Evolutionary conservation across 2,113 vertebrate species (phyloP).

Genomic region (Mixornis gularis): DNA sequence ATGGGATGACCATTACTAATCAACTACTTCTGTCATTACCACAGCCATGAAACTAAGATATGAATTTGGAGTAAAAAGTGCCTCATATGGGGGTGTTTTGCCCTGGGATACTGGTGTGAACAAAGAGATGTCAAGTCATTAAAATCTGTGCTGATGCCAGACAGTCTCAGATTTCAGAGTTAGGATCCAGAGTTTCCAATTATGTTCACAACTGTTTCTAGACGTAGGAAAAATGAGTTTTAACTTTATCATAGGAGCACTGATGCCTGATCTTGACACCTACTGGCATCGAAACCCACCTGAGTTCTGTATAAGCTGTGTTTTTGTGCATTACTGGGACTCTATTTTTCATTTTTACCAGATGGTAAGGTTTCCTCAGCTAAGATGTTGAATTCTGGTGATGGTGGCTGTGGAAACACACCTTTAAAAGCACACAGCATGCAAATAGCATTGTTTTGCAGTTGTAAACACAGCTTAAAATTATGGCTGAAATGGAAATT

Average conservation of each 20-base stretch:
- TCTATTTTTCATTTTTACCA: not conserved
- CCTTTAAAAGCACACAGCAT: not conserved
- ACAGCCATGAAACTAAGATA: not conserved
- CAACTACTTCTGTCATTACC: not conserved
- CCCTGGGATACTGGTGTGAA: conserved; percentile 17
- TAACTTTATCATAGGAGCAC: not conserved
- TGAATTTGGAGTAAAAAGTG: not conserved
- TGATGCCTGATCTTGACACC: not conserved
- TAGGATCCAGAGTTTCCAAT: conserved; percentile 7
- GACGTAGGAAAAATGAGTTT: not conserved
- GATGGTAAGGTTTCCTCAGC: not conserved
- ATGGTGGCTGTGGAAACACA: not conserved
- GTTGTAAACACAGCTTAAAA: not conserved
- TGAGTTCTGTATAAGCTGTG: not conserved
- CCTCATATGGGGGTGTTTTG: not conserved
- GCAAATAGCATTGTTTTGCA: not conserved
- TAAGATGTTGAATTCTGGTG: not conserved
- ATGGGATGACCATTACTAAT: not conserved
- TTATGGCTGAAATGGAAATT: not conserved
- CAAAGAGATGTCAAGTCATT: conserved; percentile 33
- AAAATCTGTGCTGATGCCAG: conserved; percentile 4
- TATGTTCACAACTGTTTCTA: not conserved
- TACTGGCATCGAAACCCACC: not conserved
- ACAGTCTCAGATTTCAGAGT: conserved; percentile 2
- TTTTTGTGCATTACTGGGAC: not conserved